Evolutionary conservation across 2,113 vertebrate species (phyloP), one percentile per base, ranked within the genome.

Genomic region (Struthio camelus): DNA sequence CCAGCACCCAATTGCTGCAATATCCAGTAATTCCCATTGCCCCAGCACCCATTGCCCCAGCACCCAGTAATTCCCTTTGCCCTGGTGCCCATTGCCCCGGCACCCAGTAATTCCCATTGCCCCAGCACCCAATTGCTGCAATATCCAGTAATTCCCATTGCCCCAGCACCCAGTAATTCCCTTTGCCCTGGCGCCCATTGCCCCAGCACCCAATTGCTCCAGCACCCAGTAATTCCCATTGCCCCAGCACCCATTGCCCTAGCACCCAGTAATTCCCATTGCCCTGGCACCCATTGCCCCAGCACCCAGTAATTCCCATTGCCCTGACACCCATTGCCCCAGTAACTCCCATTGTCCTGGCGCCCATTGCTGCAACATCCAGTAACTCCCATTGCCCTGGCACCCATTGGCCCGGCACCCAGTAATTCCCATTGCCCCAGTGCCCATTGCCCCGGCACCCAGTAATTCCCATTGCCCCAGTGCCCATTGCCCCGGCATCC

Each of bases 341-440:
- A 7, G 22, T n/a, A n/a, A n/a, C n/a, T n/a, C 30, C 30, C 58
- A 59, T 8, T 32, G 34, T 10, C 58, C 58, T n/a, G n/a, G n/a
- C n/a, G n/a, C n/a, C 10, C 58, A 16, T 20, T n/a, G 32, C 32
- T 11, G 30, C 58, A 22, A 19, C 23, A 32, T 42, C 28, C 66
- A 67, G 11, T 5, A 19, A 9, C 50, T 48, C 94, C 95, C 86
- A 80, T 80, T 71, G 94, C 81, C 94, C 90, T 69, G 61, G 95
- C 96, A 30, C 38, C 64, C 36, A 89, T 87, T 67, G 96, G 95
- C 95, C 40, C n/a, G 38, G 42, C 14, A 25, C 24, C 66, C 20
- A 40, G 66, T 34, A 14, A 9, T 58, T 42, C 95, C 95, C 85
- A 42, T 65, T 51, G 36, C 27, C 11, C 40, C 19, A 2, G 9